A percentile compares a stretch with the other conserved stretches of the same genome.
phyloP scores from a whole-genome alignment of 2,888 invertebrate species.

The Falcaria lacertinaria region DNA sequence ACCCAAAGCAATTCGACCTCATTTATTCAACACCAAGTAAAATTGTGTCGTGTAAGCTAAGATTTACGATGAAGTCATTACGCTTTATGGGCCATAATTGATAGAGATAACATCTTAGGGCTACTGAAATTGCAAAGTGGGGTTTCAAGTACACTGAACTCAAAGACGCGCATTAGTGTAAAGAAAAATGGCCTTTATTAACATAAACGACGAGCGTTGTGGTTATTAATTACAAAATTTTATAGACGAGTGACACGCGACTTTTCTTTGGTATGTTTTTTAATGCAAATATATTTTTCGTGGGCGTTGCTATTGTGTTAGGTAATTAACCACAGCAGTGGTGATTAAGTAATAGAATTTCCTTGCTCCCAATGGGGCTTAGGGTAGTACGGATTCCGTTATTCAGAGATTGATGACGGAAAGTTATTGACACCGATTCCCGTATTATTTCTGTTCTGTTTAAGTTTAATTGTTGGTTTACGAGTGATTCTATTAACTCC shows the following conservation, averaged over 20 bases:
- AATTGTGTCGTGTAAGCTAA: constrained; percentile 72
- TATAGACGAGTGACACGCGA: constrained; percentile 61
- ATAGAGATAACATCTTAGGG: constrained; percentile 72
- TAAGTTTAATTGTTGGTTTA: neutral
- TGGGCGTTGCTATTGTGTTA: constrained; percentile 26
- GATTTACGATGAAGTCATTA: constrained; percentile 79
- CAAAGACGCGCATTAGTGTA: constrained; percentile 64
- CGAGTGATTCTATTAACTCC: no score
- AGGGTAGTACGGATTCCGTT: constrained; percentile 4
- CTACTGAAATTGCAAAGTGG: constrained; percentile 73
- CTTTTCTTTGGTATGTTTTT: constrained; percentile 42
- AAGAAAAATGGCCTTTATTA: constrained; percentile 67
- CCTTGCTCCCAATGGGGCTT: constrained; percentile 6
- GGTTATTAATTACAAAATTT: constrained; percentile 71
- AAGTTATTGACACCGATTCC: neutral
- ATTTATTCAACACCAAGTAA: constrained; percentile 73
- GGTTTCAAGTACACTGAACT: constrained; percentile 63
- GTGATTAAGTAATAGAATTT: constrained; percentile 18
- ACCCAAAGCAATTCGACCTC: constrained; percentile 59
- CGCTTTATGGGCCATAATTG: constrained; percentile 77
- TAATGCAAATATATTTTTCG: constrained; percentile 43
- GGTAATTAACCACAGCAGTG: constrained; percentile 27
- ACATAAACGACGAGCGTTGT: constrained; percentile 64
- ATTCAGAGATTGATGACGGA: constrained; percentile 2
- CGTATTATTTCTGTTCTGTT: neutral